These are phyloP conservation scores for Xestia sexstrigata DNA, from an alignment of 2,888 invertebrate genomes.

Conservation along the genomic window DNA sequence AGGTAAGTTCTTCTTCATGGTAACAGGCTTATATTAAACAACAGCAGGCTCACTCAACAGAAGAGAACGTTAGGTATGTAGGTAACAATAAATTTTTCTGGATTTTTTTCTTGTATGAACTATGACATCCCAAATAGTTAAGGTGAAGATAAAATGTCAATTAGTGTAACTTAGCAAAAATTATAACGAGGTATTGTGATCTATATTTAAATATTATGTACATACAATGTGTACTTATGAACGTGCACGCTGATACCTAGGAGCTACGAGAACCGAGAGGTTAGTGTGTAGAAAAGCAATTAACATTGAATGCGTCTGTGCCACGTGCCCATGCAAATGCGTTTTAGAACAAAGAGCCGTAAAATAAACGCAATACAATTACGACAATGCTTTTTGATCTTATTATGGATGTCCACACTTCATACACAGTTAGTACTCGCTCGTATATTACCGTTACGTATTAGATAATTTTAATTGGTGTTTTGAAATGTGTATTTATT, in stretches of 20 bases:
- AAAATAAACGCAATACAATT: conserved; percentile 75
- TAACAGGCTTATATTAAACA: not conserved
- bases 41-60: not conserved
- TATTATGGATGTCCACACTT: conserved; percentile 73
- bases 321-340: conserved; percentile 78
- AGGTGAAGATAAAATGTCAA: not conserved
- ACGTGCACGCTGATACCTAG: conserved; percentile 37
- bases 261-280: conserved; percentile 47
- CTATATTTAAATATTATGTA: not conserved
- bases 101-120: not conserved
- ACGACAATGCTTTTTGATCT: conserved; percentile 75
- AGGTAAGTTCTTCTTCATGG: not conserved
- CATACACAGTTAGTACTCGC: conserved; percentile 64
- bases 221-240: conserved; percentile 6
- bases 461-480: conserved; percentile 64
- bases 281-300: conserved; percentile 72
- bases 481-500: conserved; percentile 52
- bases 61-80: not conserved
- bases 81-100: not conserved
- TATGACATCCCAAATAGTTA: not conserved
- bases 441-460: conserved; percentile 54
- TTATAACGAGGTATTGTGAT: not conserved
- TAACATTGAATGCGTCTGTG: conserved; percentile 70
- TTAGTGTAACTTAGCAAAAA: not conserved
- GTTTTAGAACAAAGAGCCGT: conserved; percentile 78